Evolutionary conservation across 1,140 invertebrate species (phyloP), one percentile per base, ranked within the genome.

Genomic region (Penaeus chinensis): DNA sequence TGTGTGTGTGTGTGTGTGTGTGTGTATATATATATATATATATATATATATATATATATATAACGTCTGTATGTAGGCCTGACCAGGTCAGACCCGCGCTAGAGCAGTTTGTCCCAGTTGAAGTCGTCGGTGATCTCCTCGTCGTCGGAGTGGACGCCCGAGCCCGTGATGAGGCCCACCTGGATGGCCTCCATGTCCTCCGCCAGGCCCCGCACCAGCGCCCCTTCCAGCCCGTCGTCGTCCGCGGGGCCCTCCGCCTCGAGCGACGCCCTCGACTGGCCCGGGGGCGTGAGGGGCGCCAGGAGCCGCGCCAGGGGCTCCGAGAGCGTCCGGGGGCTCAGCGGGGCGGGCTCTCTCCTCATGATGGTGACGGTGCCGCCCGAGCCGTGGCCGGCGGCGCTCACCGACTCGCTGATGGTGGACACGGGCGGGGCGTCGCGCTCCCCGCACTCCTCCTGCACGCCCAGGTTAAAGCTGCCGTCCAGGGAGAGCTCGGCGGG

Each of bases 41-140:
- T 54, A 13, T 54, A 13, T 54, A 13, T 54, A 13, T 54, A 13
- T 54, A 54, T 54, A 54, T 13, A 54, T 54, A 54, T 54, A 13
- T 54, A 16, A 54, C 16, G 2, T 8, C 3, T 10, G 2, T 0
- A 8, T 16, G 16, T 11, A 13, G 8, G 54, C 11, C 54, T 8
- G 54, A 0, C 47, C 11, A 13, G 54, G 42, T 20, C 27, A 18
- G 42, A 18, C 62, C 54, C 54, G 54, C 54, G 79, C 32, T 91
- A 87, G 47, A 90, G 85, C 20, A 90, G 79, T 65, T 89, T 90
- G 37, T 90, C 89, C 89, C 89, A 90, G 65, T 90, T 90, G 60
- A 90, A 90, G 22, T 90, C 89, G 76, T 90, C 89, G 24, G 87
- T 89, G 60, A 90, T 90, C 32, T 90, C 89, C 79, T 90, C 89